Evolutionary conservation across 2,113 vertebrate genomes (phyloP), one percentile per base, ranked within the genome.

Genomic region (Trochalopteron elliotii): DNA sequence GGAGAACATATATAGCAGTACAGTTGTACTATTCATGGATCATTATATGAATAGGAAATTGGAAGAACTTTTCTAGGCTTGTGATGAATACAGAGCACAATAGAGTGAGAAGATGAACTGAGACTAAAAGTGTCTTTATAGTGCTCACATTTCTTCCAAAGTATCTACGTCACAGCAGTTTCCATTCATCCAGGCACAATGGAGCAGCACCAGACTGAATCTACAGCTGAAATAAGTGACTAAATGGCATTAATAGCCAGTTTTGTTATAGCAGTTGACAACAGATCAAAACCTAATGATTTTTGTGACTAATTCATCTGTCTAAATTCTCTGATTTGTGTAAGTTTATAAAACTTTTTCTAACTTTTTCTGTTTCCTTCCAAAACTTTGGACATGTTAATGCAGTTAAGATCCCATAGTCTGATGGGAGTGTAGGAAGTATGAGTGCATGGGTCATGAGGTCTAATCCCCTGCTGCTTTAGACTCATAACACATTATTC

Each of bases 1-100:
- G 85, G 93, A 91, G 87, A 94, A 83, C 78, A 79, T 81, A 83
- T 83, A 89, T 85, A 96, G 85, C 97, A 91, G 27, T 89, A 78
- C 42, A 88, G 80, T 92, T 64, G 63, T 71, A 76, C 86, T 94
- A 92, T 96, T 95, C 68, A 50, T 63, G 82, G 89, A 76, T 72
- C 59, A 31, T 67, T 69, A 31, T 69, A 45, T 95, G 87, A 97
- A 95, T 75, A 90, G 56, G 70, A 91, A 94, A 96, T 87, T 94
- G 87, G 68, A 91, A 79, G 42, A 90, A 87, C 69, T 96, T 92
- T 88, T 83, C 67, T 68, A 71, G 31, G 59, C 68, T 82, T 31
- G n/a, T 35, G 60, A 63, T 90, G 77, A 87, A 94, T 45, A 35
- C 25, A 56, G 63, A 80, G 76, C 52, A 83, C 87, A 92, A 94